Base-by-base conservation (phyloP, 1,140 invertebrate species). In the Tetramorium alpestre region DNA sequence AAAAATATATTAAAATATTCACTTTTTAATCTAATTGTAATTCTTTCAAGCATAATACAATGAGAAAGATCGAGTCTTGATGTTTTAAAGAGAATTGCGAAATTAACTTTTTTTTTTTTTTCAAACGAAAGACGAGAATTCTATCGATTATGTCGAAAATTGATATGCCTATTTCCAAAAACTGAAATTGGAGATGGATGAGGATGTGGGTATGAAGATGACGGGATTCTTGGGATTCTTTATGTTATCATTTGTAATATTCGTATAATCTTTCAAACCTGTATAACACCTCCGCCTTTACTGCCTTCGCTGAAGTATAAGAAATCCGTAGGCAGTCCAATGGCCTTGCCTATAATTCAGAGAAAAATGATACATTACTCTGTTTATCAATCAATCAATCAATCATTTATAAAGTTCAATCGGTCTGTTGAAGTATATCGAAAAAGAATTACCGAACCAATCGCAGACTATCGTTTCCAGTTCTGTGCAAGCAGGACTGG, bases 401-500 rank as follows among this genome's bases (percentile, higher is more conserved):
- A 78, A 86, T 84, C 33, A 11, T 49, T 75, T 33, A 7, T 25
- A 28, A 54, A 64, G n/a, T 60, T 3, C 6, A 18, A 49, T 47
- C 8, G 16, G 44, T 75, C n/a, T 76, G 44, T 49, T 13, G 11
- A 64, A 77, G 22, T 22, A 67, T 64, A 51, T 3, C 6, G 47
- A 38, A 67, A 33, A 13, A 28, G 58, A 96, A 96, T 96, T 96
- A 97, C 98, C 99, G 90, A 99, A 96, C 99, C 99, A 99, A 95
- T 99, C 99, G 69, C 99, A 95, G 67, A 99, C 98, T 86, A 99
- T 98, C 0, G 98, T 99, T 96, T 99, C 99, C 75, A 99, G 95
- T 96, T 99, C 99, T 3, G 99, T 99, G 94, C 98, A 99, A 0
- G 99, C 99, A 2, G 99, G 99, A 96, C 98, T 99, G 7, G 99